These are phyloP conservation scores for Lysiphlebus fabarum DNA, from an alignment of 1,140 invertebrate genomes.

Conservation along the genomic window DNA sequence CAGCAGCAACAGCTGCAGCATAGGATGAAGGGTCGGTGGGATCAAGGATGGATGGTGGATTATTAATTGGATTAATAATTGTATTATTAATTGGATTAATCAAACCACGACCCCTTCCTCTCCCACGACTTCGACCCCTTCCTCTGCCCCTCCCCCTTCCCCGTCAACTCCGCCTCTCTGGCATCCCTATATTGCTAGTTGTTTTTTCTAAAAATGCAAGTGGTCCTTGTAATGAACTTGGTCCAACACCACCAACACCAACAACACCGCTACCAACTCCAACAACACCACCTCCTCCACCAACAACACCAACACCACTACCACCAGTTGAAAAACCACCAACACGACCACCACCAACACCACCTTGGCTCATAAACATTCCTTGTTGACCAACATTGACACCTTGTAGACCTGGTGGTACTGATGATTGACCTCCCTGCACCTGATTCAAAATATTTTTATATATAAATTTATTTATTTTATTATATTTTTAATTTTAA, in stretches of 20 bases:
- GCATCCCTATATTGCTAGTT: slow-evolving; percentile 71
- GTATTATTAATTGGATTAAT: slow-evolving; percentile 30
- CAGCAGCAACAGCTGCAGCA: slow-evolving; percentile 41
- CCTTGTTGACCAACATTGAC: slow-evolving; percentile 51
- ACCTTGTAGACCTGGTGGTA: slow-evolving; percentile 43
- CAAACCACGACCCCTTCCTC: slow-evolving; percentile 54
- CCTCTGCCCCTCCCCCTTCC: slow-evolving; percentile 62
- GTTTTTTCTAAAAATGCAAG: slow-evolving; percentile 70
- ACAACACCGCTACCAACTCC: slow-evolving; percentile 40
- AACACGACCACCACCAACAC: slow-evolving; percentile 32
- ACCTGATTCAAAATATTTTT: slow-evolving; percentile 24
- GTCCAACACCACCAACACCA: slow-evolving; percentile 42
- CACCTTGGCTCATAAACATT: slow-evolving; percentile 48
- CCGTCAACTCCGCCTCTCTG: slow-evolving; percentile 61
- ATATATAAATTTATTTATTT: background rate
- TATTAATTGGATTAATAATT: background rate
- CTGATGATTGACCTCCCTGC: slow-evolving; percentile 31
- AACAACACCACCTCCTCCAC: slow-evolving; percentile 34
- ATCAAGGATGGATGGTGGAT: slow-evolving; percentile 44
- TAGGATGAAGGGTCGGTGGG: slow-evolving; percentile 50
- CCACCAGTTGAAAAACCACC: slow-evolving; percentile 44
- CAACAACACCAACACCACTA: slow-evolving; percentile 13
- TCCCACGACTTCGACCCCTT: slow-evolving; percentile 57
- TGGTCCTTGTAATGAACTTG: slow-evolving; percentile 61
- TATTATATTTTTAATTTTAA: slow-evolving; percentile 10